Percentiles rank a stretch among this genome's conserved stretches.
phyloP scores from a whole-genome alignment of 2,113 vertebrate genomes.

The Coptodon rendalli region DNA sequence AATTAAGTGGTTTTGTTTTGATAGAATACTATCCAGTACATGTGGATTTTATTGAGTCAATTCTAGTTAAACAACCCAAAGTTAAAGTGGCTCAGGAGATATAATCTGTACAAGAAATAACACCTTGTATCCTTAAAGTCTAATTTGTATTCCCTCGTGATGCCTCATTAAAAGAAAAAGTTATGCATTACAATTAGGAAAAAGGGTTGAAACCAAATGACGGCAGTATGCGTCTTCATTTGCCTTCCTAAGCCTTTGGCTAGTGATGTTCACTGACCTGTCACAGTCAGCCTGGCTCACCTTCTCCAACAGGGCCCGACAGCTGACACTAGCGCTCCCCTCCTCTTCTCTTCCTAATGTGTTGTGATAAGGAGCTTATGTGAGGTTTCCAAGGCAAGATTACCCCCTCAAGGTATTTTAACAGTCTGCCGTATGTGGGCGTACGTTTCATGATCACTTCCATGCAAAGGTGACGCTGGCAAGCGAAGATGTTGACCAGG shows the following conservation, averaged over 20 bases:
- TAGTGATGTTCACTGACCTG: constrained; percentile 77
- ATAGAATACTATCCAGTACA: not conserved
- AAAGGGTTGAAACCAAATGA: not conserved
- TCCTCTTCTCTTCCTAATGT: constrained; percentile 79
- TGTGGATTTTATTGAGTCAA: not conserved
- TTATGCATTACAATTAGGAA: not conserved
- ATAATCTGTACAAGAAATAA: not conserved
- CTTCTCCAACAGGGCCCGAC: constrained; percentile 73
- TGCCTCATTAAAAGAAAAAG: not conserved
- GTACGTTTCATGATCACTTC: constrained; percentile 17
- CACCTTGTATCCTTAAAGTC: not conserved
- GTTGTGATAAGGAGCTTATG: constrained; percentile 93
- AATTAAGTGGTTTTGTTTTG: not conserved
- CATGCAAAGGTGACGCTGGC: constrained; percentile 18
- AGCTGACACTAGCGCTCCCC: constrained; percentile 82
- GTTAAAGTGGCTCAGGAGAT: not conserved
- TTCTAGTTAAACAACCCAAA: not conserved
- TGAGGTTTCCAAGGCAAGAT: constrained; percentile 76
- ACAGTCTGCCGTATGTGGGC: constrained; percentile 69
- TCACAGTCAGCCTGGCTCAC: constrained; percentile 70
- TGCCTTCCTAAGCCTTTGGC: constrained; percentile 47
- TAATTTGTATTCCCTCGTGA: not conserved
- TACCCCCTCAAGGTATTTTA: constrained; percentile 77
- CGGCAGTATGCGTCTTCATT: not conserved
- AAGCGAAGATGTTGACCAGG: constrained; percentile 11